Conservation (phyloP, 2,113 vertebrate genomes). For the Crotophaga sulcirostris region DNA sequence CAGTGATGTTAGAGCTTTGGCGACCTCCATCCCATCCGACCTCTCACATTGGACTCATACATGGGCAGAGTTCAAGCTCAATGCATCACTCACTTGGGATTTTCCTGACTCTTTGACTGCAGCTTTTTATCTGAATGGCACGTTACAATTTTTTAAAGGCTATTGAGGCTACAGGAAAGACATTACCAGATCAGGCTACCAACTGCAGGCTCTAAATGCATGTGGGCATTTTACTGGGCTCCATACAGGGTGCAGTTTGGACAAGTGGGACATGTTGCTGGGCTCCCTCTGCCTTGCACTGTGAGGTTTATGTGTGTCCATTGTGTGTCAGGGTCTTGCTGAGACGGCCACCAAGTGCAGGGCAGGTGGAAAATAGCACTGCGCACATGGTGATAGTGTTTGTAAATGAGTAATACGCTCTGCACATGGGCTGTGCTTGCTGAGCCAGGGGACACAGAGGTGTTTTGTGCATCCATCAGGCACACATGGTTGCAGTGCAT, state of each 20-base stretch:
- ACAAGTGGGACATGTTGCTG: accelerated
- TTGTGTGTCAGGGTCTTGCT: neutral
- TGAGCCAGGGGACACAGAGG: neutral
- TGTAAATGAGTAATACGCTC: neutral
- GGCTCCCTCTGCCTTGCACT: accelerated
- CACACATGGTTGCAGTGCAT: neutral
- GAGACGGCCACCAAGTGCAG: neutral
- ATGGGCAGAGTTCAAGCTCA: neutral
- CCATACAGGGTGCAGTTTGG: neutral
- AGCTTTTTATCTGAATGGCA: neutral
- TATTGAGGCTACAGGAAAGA: neutral
- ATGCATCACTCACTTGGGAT: neutral
- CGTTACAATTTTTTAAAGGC: neutral
- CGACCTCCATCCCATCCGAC: neutral
- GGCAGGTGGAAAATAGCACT: neutral
- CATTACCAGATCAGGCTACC: neutral
- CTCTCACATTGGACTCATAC: accelerated
- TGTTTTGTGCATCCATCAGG: neutral
- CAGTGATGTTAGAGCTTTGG: neutral
- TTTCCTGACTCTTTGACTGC: neutral
- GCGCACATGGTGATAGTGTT: neutral
- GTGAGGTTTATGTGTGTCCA: neutral
- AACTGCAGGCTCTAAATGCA: neutral
- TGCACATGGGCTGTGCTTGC: neutral
- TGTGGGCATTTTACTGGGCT: neutral